Conservation (phyloP, 1,140 invertebrate genomes). For the Vollenhovia emeryi region DNA sequence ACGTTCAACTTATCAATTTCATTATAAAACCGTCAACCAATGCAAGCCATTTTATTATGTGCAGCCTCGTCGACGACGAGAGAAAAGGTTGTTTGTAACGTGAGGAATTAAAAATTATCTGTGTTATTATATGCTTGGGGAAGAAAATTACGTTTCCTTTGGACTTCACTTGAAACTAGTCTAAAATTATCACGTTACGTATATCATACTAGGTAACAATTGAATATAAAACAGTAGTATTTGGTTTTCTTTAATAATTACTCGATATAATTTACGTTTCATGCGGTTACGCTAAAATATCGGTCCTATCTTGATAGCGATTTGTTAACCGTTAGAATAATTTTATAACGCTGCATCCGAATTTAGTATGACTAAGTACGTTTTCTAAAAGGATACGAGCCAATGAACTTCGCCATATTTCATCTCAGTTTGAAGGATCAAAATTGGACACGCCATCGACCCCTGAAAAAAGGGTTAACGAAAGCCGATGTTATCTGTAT, state of each 20-base stretch:
- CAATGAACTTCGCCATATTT: slow-evolving; percentile 7
- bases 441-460: slow-evolving; percentile 21
- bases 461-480: slow-evolving; percentile 42
- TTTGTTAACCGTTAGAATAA: background rate
- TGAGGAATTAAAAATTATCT: background rate
- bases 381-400: background rate
- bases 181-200: background rate
- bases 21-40: background rate
- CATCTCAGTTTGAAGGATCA: slow-evolving; percentile 28
- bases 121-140: background rate
- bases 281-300: background rate
- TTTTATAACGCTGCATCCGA: background rate
- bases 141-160: background rate
- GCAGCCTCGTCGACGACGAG: background rate
- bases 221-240: background rate
- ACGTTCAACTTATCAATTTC: slow-evolving; percentile 44
- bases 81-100: background rate
- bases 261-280: background rate
- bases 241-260: background rate
- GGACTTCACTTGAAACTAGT: background rate
- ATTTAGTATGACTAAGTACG: background rate
- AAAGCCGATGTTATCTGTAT: slow-evolving; percentile 44
- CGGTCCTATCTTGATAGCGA: background rate
- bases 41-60: background rate
- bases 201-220: background rate